A percentile compares a stretch with the other conserved stretches of the same genome.
phyloP scores from a whole-genome alignment of 2,797 vertebrate genomes.

The Phrynocephalus vlangalii region DNA sequence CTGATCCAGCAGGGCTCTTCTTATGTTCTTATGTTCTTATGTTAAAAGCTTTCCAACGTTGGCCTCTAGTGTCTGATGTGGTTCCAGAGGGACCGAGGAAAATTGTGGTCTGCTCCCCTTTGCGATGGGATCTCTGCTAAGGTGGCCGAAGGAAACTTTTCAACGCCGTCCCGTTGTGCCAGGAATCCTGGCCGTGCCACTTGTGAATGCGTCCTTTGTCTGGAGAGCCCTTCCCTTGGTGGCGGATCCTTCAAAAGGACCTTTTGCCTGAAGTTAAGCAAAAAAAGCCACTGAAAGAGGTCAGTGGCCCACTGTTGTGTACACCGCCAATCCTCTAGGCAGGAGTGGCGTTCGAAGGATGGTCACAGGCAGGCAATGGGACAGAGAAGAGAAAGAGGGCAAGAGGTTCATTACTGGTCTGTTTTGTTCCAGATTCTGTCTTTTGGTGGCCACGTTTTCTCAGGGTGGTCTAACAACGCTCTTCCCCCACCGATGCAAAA shows the following conservation, averaged over 20 bases:
- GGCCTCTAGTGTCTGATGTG: neutral
- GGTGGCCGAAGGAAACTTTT: slow-evolving; percentile 78
- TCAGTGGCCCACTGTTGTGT: neutral
- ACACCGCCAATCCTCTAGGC: neutral
- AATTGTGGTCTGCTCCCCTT: neutral
- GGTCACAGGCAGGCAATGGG: fast-evolving
- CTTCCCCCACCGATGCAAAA: neutral
- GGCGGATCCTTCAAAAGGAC: neutral
- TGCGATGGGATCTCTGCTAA: slow-evolving; percentile 2
- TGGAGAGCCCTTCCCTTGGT: slow-evolving; percentile 26
- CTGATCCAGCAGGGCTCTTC: too few relatives aligned
- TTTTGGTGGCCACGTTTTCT: neutral
- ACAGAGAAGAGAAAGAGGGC: neutral
- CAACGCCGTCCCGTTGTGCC: slow-evolving; percentile 80
- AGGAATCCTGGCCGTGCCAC: slow-evolving; percentile 44
- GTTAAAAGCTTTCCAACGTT: neutral
- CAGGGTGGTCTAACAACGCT: neutral
- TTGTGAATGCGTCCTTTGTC: slow-evolving; percentile 85
- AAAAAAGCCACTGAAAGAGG: fast-evolving
- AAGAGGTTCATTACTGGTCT: neutral
- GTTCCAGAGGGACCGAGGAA: neutral
- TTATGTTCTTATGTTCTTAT: too few relatives aligned
- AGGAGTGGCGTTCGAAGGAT: fast-evolving
- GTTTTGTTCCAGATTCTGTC: neutral
- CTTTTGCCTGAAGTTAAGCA: neutral